Evolutionary conservation across 2,888 invertebrate species (phyloP).

Genomic region (Lamproptera curius): DNA sequence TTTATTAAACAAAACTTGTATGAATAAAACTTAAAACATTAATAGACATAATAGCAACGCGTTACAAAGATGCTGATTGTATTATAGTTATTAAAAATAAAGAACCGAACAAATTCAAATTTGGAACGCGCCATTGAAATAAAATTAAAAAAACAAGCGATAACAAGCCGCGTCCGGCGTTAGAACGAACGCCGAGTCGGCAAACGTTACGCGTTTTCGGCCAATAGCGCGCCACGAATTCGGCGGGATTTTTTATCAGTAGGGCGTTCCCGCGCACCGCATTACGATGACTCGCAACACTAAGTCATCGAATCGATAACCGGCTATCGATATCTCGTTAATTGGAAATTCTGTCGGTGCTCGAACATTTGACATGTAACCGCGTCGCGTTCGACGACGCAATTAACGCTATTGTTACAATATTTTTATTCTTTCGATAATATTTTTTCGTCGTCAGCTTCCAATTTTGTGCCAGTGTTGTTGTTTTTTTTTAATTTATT

Average conservation of each 20-base stretch:
- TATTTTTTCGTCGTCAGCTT: too few species aligned
- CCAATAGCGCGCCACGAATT: conserved; percentile 25
- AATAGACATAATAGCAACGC: too few species aligned
- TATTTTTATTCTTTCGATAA: not conserved
- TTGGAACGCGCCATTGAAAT: not conserved
- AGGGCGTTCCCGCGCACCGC: conserved; percentile 19
- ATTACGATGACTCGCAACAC: conserved; percentile 22
- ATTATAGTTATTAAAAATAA: too few species aligned
- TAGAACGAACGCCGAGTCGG: conserved; percentile 8
- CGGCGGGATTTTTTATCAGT: conserved; percentile 24
- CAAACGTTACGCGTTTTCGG: conserved; percentile 19
- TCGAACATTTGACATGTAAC: conserved; percentile 12
- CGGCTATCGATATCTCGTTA: conserved; percentile 3
- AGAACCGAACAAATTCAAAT: not conserved
- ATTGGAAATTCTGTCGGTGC: conserved; percentile 12
- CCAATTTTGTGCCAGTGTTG: not conserved
- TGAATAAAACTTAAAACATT: too few species aligned
- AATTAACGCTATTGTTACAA: conserved; percentile 5
- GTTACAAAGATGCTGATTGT: too few species aligned
- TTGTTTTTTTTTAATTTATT: too few species aligned
- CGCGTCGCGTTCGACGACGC: not conserved
- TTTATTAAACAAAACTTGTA: too few species aligned
- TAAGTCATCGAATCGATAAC: conserved; percentile 4
- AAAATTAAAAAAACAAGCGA: not conserved
- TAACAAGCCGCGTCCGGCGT: not conserved